phyloP scores from a whole-genome alignment of 2,888 invertebrate genomes.

The Eremobia ochroleuca region DNA sequence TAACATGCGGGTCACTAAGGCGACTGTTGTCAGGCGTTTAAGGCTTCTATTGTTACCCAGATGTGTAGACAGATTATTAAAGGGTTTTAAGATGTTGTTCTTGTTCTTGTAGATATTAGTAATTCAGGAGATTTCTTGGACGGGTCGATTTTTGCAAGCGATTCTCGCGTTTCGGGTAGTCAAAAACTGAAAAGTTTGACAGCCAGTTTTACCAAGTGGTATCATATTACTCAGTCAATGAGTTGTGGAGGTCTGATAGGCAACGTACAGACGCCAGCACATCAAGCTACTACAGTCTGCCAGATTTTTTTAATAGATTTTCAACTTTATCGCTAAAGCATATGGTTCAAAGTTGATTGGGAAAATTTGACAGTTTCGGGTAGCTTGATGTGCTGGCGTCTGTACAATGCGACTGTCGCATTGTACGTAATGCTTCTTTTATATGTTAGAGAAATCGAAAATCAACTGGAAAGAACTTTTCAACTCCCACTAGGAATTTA shows the following conservation, averaged over 20 bases:
- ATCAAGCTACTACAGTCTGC: no score
- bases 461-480: not conserved
- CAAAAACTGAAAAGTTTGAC: not conserved
- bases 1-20: conserved; percentile 39
- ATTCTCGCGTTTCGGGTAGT: not conserved
- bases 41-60: conserved; percentile 7
- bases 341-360: no score
- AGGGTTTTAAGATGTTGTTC: not conserved
- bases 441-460: not conserved
- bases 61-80: not conserved
- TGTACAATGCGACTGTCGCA: not conserved
- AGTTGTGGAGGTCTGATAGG: no score
- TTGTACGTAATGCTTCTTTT: not conserved
- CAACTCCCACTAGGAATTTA: not conserved
- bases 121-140: no score
- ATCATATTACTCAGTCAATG: no score
- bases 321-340: no score
- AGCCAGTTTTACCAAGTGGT: not conserved
- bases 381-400: no score
- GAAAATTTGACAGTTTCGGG: no score
- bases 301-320: no score
- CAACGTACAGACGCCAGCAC: no score
- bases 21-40: conserved; percentile 31
- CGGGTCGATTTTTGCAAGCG: not conserved
- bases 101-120: not conserved